phyloP scores from a whole-genome alignment of 2,113 vertebrate genomes.

The Mustela nigripes region DNA sequence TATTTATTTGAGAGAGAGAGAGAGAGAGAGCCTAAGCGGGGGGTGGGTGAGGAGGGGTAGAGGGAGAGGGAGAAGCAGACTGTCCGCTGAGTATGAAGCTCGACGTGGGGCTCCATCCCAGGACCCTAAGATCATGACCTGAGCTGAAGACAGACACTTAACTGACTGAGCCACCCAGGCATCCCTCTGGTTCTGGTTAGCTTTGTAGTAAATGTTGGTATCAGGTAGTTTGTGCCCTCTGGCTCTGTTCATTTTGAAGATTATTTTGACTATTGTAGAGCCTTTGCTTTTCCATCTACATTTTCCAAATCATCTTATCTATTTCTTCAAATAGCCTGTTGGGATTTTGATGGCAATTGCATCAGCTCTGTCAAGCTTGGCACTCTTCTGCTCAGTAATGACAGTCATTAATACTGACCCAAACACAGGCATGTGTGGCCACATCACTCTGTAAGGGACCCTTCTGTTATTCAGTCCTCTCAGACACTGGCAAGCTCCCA shows the following conservation, averaged over 20 bases:
- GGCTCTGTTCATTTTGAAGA: background rate
- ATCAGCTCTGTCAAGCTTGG: background rate
- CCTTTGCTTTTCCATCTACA: background rate
- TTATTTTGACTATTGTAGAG: background rate
- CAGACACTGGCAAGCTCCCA: background rate
- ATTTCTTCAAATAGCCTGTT: background rate
- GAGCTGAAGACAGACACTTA: too few relatives aligned
- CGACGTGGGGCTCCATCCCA: too few relatives aligned
- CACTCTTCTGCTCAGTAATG: background rate
- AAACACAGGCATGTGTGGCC: too few relatives aligned
- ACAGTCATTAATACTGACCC: background rate
- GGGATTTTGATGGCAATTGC: background rate
- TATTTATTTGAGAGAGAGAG: too few relatives aligned
- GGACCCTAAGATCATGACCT: too few relatives aligned
- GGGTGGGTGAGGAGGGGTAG: too few relatives aligned
- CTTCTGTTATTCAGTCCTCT: background rate
- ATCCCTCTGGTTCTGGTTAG: background rate
- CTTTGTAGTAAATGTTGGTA: background rate
- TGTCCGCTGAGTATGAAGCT: too few relatives aligned
- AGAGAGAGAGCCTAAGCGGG: too few relatives aligned
- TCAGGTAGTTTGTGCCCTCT: background rate
- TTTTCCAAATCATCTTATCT: conserved; percentile 40
- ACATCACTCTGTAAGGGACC: background rate
- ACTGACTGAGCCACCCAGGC: too few relatives aligned
- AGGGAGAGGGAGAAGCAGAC: too few relatives aligned